A percentile compares a stretch with the other conserved stretches of the same genome.
Conservation (phyloP, 30 jellyfish, hydroid and myxozoan species). For the Aurelia coerulea region DNA sequence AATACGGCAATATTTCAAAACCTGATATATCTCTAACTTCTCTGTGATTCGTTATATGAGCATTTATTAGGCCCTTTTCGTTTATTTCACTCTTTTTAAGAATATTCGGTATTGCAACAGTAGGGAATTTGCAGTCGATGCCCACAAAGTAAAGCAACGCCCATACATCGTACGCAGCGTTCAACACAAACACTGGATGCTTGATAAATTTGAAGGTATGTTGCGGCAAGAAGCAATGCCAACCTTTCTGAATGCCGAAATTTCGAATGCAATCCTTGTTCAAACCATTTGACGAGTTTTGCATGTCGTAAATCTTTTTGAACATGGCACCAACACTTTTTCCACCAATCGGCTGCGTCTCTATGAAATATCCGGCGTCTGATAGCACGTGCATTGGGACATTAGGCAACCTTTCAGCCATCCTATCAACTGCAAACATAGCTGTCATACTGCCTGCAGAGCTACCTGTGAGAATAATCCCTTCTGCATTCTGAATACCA, state of each 20-base stretch:
- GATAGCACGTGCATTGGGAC: constrained; percentile 97
- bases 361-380: constrained; percentile 99
- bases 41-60: constrained; percentile 2
- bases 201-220: constrained; percentile 80
- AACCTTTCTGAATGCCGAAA: constrained; percentile 77
- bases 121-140: constrained; percentile 95
- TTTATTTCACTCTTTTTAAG: constrained; percentile 46
- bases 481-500: constrained; percentile 90
- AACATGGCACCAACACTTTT: constrained; percentile 87
- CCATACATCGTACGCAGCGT: constrained; percentile 99
- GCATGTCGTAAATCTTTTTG: constrained; percentile 91
- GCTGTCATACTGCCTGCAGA: constrained; percentile 99
- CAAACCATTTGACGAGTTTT: constrained; percentile 86
- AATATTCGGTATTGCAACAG: constrained; percentile 26
- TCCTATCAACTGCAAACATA: constrained; percentile 93
- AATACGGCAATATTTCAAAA: constrained; percentile 90
- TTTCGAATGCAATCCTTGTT: constrained; percentile 85
- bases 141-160: constrained; percentile 97
- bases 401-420: constrained; percentile 86
- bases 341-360: constrained; percentile 98
- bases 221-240: constrained; percentile 98
- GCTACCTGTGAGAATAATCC: constrained; percentile 95
- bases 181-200: constrained; percentile 90
- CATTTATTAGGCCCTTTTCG: background rate
- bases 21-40: constrained; percentile 90